Evolutionary conservation across 1,140 invertebrate species (phyloP).

Genomic region (Portunus trituberculatus): DNA sequence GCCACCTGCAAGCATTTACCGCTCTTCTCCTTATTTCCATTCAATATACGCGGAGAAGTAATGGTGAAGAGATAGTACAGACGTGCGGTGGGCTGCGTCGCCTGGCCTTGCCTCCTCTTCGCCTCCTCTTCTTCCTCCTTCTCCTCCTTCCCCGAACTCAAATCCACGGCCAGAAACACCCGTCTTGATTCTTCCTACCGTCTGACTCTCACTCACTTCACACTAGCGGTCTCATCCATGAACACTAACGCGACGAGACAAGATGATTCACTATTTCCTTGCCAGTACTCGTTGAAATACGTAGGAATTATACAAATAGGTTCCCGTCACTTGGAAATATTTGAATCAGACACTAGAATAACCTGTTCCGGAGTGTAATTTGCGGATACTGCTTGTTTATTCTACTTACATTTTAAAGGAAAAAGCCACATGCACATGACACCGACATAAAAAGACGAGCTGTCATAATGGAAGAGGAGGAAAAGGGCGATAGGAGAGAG

Average conservation of each 20-base stretch:
- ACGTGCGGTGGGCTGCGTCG: not conserved
- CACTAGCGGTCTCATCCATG: not conserved
- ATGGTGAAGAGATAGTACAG: not conserved
- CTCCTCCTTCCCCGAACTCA: not conserved
- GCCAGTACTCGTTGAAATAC: not conserved
- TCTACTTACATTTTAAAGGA: no score
- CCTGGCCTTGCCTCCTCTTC: not conserved
- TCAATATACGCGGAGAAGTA: not conserved
- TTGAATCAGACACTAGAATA: not conserved
- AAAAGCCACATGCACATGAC: no score
- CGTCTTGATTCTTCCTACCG: not conserved
- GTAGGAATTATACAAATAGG: not conserved
- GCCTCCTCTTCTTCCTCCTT: not conserved
- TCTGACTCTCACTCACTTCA: not conserved
- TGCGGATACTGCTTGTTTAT: not conserved
- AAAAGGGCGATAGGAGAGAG: not conserved
- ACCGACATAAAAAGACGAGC: not conserved
- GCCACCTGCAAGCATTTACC: not conserved
- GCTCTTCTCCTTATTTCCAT: not conserved
- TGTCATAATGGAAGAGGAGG: not conserved
- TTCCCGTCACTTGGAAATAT: not conserved
- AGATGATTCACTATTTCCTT: constrained; percentile 3
- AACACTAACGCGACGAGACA: not conserved
- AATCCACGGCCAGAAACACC: not conserved
- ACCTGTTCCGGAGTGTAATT: not conserved